Conservation (phyloP, 1,140 invertebrate species). For the Acyrthosiphon pisum region DNA sequence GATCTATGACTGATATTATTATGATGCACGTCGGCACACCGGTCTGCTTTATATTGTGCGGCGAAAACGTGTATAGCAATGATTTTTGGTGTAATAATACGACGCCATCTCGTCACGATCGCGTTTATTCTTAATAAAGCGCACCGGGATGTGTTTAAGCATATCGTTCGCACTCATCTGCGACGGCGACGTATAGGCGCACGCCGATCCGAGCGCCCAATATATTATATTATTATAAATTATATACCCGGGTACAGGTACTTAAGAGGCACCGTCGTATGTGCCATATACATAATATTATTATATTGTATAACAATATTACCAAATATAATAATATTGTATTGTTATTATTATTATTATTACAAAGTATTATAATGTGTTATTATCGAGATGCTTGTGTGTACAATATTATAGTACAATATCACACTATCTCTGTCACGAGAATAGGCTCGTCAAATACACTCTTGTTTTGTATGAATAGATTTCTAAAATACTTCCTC, state of each 20-base stretch:
- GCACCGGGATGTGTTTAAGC: not conserved
- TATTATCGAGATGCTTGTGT: no score
- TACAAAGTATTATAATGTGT: no score
- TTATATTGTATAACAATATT: no score
- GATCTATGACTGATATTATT: not conserved
- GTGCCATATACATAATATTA: not conserved
- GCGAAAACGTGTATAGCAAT: not conserved
- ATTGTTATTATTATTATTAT: no score
- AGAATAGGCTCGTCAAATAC: no score
- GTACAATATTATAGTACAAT: no score
- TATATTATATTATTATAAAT: not conserved
- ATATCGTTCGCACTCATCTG: not conserved
- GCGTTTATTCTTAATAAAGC: not conserved
- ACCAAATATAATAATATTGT: no score
- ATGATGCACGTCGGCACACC: no score
- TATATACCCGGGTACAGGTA: not conserved
- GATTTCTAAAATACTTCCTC: not conserved
- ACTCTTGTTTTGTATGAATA: no score
- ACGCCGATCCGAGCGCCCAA: not conserved
- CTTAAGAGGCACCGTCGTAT: not conserved
- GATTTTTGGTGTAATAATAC: not conserved
- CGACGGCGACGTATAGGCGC: no score
- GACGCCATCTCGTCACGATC: conserved; percentile 2
- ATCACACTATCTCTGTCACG: no score
- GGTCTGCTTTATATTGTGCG: not conserved